Evolutionary conservation across 1,140 invertebrate genomes (phyloP), one percentile per base, ranked within the genome.

Genomic region (Ericerus pela): DNA sequence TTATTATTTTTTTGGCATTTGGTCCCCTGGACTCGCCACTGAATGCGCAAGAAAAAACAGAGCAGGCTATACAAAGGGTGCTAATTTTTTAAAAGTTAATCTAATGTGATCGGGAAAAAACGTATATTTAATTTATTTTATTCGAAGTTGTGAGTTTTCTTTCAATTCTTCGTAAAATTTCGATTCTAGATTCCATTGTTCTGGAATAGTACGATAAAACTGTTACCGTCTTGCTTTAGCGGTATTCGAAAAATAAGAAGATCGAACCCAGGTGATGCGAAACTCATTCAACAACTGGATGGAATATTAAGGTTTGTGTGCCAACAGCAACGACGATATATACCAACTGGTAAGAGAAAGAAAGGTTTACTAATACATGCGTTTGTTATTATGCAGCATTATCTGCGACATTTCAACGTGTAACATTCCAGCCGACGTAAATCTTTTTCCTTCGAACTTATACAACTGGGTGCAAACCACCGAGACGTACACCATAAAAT

Each of bases 171-270:
- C n/a, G n/a, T n/a, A n/a, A n/a, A n/a, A n/a, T n/a, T n/a, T n/a
- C n/a, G n/a, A n/a, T n/a, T 63, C 30, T 51, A 69, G 67, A 68
- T 77, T 0, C 84, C 80, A 70, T 64, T 82, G 20, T 88, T 87
- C 64, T 88, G 85, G 85, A 82, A 85, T 53, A 79, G 80, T 1
- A 76, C 77, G 0, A 83, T 77, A 61, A 82, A 82, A 66, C 62
- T 88, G 5, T 64, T 88, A 8, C 83, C 84, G 24, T 85, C 83
- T 5, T 85, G 84, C 60, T 80, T 82, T 57, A 79, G 77, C 57
- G 73, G 79, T 30, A 72, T 89, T 22, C 71, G 82, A 55, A 86
- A 85, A 68, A 72, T 88, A 18, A 74, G 84, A 58, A 83, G 81
- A 62, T 79, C 82, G 62, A 75, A 71, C 16, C 70, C 73, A 0